phyloP scores from a whole-genome alignment of 2,113 vertebrate species.

The Saguinus imperator region DNA sequence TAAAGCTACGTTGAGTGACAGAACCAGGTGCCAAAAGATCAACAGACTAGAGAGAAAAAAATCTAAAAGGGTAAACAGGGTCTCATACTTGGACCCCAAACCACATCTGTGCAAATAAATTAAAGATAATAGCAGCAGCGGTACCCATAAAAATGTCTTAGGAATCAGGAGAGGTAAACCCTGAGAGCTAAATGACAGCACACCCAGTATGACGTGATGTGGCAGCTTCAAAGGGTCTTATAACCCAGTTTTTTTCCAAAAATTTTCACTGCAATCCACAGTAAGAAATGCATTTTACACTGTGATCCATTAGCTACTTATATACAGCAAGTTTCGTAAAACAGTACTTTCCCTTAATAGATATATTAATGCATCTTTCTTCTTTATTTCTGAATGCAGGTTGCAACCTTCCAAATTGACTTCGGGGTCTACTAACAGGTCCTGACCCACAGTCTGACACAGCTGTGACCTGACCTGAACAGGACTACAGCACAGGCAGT shows the following conservation, averaged over 20 bases:
- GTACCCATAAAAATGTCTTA: neutral
- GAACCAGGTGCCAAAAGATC: neutral
- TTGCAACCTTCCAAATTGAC: neutral
- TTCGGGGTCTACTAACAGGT: neutral
- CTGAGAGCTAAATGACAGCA: neutral
- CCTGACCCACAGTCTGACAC: neutral
- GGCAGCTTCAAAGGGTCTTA: neutral
- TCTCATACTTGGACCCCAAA: neutral
- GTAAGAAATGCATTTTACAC: neutral
- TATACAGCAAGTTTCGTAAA: neutral
- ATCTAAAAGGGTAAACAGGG: neutral
- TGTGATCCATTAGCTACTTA: neutral
- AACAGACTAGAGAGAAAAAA: neutral
- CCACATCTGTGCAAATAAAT: neutral
- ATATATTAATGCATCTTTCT: neutral
- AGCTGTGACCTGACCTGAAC: neutral
- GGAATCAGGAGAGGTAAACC: neutral
- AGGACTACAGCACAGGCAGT: neutral
- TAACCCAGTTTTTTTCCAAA: neutral
- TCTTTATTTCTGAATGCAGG: neutral
- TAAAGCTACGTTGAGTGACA: neutral
- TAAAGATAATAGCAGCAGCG: no score
- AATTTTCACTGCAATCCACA: neutral
- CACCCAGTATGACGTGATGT: fast-evolving
- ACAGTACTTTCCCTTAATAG: neutral